Percentiles rank a stretch among this genome's conserved stretches.
phyloP scores from a whole-genome alignment of 2,113 vertebrate genomes.

The Mustela lutreola region DNA sequence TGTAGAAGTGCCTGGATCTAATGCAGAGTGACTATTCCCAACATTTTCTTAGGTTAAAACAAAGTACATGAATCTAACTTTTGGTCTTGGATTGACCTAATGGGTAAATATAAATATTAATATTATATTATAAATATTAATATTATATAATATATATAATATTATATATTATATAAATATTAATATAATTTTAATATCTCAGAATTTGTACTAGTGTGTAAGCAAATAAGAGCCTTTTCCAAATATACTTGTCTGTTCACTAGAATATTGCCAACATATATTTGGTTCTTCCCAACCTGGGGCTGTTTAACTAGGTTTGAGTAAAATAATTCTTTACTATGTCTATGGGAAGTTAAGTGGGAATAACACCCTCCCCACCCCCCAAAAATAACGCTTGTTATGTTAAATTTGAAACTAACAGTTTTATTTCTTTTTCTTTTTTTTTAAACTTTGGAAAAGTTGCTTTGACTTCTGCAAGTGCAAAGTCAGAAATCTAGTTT shows the following conservation, averaged over 20 bases:
- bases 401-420: conserved; percentile 10
- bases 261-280: background rate
- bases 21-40: background rate
- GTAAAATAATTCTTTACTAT: background rate
- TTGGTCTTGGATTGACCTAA: background rate
- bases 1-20: background rate
- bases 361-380: background rate
- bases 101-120: background rate
- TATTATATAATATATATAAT: no score
- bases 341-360: background rate
- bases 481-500: background rate
- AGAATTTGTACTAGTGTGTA: background rate
- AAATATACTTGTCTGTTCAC: background rate
- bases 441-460: background rate
- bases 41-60: background rate
- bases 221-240: conserved; percentile 40
- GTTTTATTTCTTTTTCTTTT: background rate
- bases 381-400: background rate
- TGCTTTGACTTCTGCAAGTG: background rate
- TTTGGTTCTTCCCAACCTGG: background rate
- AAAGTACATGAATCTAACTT: background rate
- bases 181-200: background rate
- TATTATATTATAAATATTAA: background rate
- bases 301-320: background rate
- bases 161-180: no score